Percentiles rank a stretch among this genome's conserved stretches.
Conservation (phyloP, 2,797 vertebrate genomes). For the Danionella dracula region DNA sequence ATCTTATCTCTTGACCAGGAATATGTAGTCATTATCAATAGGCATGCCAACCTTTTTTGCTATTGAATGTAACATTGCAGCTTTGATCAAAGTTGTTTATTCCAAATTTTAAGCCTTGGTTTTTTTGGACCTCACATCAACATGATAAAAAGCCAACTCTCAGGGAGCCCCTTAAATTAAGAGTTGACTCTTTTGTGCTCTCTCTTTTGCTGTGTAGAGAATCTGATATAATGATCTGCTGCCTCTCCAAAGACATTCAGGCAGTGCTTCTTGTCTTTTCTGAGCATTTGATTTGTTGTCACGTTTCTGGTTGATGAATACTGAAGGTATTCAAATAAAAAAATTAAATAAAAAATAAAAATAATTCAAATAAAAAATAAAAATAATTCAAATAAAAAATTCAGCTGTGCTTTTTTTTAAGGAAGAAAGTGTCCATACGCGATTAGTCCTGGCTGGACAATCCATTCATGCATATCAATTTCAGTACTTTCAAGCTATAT, state of each 20-base stretch:
- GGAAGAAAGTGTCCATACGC: no score
- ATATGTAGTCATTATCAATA: background rate
- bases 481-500: no score
- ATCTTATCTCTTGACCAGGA: background rate
- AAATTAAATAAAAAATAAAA: no score
- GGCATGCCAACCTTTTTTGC: background rate
- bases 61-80: slow-evolving; percentile 42
- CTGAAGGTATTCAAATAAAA: no score
- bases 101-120: slow-evolving; percentile 10
- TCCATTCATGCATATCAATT: no score
- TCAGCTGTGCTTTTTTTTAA: no score
- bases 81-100: slow-evolving; percentile 45
- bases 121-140: slow-evolving; percentile 27
- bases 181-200: slow-evolving; percentile 20
- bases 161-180: slow-evolving; percentile 21
- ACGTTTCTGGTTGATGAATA: background rate
- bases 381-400: no score
- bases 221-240: slow-evolving; percentile 15
- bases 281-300: slow-evolving; percentile 20
- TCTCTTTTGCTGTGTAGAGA: slow-evolving; percentile 12
- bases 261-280: background rate
- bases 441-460: no score
- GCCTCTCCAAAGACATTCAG: background rate
- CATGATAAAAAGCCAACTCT: slow-evolving; percentile 14
- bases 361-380: no score